These are phyloP conservation scores for Zaprionus tsacasi DNA, from an alignment of 1,140 invertebrate genomes.

Conservation along the genomic window DNA sequence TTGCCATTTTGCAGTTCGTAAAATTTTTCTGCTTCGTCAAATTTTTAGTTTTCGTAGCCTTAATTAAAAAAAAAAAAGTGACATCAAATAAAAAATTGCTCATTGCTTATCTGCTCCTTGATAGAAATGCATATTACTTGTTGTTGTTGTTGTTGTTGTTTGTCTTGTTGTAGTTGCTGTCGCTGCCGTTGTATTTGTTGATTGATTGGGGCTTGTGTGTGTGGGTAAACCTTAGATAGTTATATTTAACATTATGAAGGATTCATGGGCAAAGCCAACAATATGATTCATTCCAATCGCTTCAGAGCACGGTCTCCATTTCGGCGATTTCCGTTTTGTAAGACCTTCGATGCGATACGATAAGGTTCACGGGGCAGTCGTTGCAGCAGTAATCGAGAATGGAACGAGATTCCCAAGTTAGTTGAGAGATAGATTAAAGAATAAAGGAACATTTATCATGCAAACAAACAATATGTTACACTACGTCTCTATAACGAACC, in stretches of 20 bases:
- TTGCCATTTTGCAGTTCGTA: constrained; percentile 30
- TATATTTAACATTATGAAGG: constrained; percentile 20
- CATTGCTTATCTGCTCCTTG: constrained; percentile 28
- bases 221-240: constrained; percentile 22
- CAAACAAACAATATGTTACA: constrained; percentile 2
- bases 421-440: neutral
- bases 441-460: constrained; percentile 5
- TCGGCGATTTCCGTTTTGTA: constrained; percentile 91
- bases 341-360: constrained; percentile 80
- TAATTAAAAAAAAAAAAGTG: constrained; percentile 30
- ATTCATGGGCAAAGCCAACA: constrained; percentile 19
- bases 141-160: constrained; percentile 22
- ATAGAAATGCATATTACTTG: constrained; percentile 40
- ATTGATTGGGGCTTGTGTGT: constrained; percentile 16
- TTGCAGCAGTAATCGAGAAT: constrained; percentile 18
- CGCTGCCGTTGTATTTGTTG: constrained; percentile 11
- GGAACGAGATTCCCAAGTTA: constrained; percentile 37
- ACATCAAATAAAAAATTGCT: constrained; percentile 22
- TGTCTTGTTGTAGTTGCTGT: constrained; percentile 14
- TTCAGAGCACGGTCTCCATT: constrained; percentile 95
- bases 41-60: constrained; percentile 19
- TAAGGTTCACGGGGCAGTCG: constrained; percentile 19
- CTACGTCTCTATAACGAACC: neutral
- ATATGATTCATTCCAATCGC: constrained; percentile 34
- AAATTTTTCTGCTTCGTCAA: constrained; percentile 27